Evolutionary conservation across 2,888 invertebrate species (phyloP).

Genomic region (Cyrtodaria siliqua): DNA sequence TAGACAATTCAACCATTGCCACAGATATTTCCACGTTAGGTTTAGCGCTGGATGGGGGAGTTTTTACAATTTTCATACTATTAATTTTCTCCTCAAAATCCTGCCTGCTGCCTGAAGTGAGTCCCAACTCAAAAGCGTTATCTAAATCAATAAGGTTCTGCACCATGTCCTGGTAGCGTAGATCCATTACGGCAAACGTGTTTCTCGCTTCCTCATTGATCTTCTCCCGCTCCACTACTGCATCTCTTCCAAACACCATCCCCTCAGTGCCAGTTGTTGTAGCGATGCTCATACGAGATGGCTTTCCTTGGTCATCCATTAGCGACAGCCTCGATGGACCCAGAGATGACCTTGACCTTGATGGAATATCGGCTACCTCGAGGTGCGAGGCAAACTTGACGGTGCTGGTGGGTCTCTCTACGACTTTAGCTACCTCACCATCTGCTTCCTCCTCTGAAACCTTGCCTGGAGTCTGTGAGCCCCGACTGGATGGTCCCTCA

Average conservation of each 20-base stretch:
- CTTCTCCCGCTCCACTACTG: constrained; percentile 73
- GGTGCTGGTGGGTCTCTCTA: constrained; percentile 64
- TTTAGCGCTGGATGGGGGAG: constrained; percentile 46
- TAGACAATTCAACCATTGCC: not conserved
- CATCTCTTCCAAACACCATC: constrained; percentile 73
- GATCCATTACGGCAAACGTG: constrained; percentile 72
- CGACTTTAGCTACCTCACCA: constrained; percentile 38
- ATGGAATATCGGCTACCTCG: constrained; percentile 66
- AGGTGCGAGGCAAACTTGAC: constrained; percentile 69
- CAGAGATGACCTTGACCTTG: constrained; percentile 54
- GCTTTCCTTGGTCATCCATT: constrained; percentile 61
- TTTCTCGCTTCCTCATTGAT: constrained; percentile 72
- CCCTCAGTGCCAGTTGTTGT: constrained; percentile 56
- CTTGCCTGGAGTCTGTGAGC: constrained; percentile 35
- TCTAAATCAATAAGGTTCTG: constrained; percentile 73
- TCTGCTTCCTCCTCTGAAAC: constrained; percentile 31
- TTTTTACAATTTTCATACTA: constrained; percentile 50
- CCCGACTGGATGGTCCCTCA: not conserved
- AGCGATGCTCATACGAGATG: constrained; percentile 52
- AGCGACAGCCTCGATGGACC: constrained; percentile 60
- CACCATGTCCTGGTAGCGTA: constrained; percentile 72
- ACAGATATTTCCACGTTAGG: constrained; percentile 29
- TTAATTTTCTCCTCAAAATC: constrained; percentile 57
- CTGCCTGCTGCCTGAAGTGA: constrained; percentile 42
- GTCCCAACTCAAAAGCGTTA: constrained; percentile 67